Evolutionary conservation across 2,797 vertebrate species (phyloP), one percentile per base, ranked within the genome.

Genomic region (Diplodus puntazzo): DNA sequence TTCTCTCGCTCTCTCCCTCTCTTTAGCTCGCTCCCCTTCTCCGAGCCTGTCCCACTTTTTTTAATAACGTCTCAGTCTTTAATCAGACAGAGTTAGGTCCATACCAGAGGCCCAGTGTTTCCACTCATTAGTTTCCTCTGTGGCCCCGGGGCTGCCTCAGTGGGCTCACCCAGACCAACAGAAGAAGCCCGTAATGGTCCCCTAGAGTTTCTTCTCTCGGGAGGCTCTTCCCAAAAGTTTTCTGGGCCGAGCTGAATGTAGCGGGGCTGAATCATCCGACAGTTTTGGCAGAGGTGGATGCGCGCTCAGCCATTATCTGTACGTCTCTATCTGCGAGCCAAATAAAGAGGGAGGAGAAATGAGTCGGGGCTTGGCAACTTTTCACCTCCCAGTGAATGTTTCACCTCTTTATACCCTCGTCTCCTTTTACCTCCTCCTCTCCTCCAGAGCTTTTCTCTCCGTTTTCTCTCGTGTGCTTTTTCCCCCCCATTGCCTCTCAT

Each of bases 21-120:
- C 50, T 83, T 57, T 34, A 60, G 77, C 69, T 87, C 81, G 16
- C 60, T 82, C 62, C 66, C 73, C 54, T 68, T 85, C 67, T 83
- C 78, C 62, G 39, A 74, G 68, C 64, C 80, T 61, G 75, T 82
- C 78, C 79, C 77, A 79, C 74, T 25, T 25, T 25, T 86, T 92
- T 92, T 92, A 86, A 92, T 89, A 93, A 92, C 61, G 75, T 86
- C 85, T 83, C 80, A 79, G 85, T 88, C 90, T 92, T 91, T 91
- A 94, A 93, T 94, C 91, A 91, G 77, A 83, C 74, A 14, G 73
- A 80, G 80, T 77, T 82, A 57, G 89, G 72, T 25, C 88, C 68
- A 61, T 75, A 90, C 83, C 85, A 88, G 83, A 91, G 83, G 79
- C 89, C 75, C 87, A 43, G 77, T 89, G 82, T 92, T 93, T 94